These are phyloP conservation scores for Peromyscus attwateri DNA, from an alignment of 2,797 vertebrate species.

Conservation along the genomic window DNA sequence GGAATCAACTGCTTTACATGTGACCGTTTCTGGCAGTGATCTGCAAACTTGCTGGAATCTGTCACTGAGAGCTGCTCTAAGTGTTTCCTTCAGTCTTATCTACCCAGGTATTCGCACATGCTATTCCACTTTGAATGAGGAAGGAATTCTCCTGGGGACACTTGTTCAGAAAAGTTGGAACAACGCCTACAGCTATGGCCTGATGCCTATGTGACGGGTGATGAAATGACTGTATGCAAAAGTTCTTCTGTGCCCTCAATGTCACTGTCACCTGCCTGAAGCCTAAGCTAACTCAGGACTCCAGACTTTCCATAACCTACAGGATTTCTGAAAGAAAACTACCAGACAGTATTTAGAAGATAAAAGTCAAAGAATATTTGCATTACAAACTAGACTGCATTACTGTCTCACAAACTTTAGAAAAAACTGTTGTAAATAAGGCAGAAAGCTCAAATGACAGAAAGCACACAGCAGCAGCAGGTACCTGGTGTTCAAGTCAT, in stretches of 20 bases:
- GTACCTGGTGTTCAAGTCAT: neutral
- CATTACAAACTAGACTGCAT: slow-evolving; percentile 5
- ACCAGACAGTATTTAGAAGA: slow-evolving; percentile 54
- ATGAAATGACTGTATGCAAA: neutral
- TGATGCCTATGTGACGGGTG: neutral
- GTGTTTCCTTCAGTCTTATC: neutral
- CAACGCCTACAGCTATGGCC: neutral
- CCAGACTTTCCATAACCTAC: neutral
- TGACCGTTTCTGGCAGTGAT: neutral
- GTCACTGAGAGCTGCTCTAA: neutral
- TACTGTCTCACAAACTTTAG: slow-evolving; percentile 25
- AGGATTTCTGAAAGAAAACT: slow-evolving; percentile 56
- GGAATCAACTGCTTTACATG: neutral
- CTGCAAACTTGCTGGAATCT: neutral
- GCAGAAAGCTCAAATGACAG: neutral
- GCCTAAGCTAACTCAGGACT: neutral
- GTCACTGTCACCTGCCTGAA: slow-evolving; percentile 15
- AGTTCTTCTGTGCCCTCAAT: neutral
- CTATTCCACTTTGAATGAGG: neutral
- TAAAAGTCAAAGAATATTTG: slow-evolving; percentile 50
- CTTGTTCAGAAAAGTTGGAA: neutral
- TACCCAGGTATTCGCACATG: neutral
- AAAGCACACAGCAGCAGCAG: neutral
- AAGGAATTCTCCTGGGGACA: neutral
- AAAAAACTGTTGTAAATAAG: slow-evolving; percentile 58